Evolutionary conservation across 35 echinoderm and acorn worm genomes (phyloP), one percentile per base, ranked within the genome.

Genomic region (Ptychodera flava): DNA sequence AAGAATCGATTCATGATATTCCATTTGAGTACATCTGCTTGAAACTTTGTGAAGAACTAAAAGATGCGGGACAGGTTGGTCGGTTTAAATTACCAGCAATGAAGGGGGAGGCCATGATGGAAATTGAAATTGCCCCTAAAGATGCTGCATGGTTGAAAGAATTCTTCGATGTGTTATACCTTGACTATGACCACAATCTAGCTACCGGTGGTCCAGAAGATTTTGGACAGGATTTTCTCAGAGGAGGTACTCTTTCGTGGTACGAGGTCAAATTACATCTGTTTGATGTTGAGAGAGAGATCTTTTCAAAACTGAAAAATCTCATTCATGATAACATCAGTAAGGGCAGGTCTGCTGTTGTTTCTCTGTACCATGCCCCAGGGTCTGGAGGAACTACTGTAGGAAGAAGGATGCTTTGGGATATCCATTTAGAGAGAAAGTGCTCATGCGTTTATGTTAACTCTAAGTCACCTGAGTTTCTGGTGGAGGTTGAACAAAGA

Each of bases 381-480:
- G 83, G 83, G 16, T 82, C 76, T 36, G 89, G 89, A 0, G 89
- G 89, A 78, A 90, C 89, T 2, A 90, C 89, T 38, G 79, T 90
- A 36, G 37, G 52, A 0, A 84, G 89, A 37, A 78, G 89, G 45
- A n/a, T 85, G 16, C 79, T 90, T 0, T 90, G 89, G 89, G 89
- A 90, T 85, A 75, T 85, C 16, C 89, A 90, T 80, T 28, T 81
- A 1, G 2, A 12, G 1, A 14, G 38, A 0, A 28, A 77, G 27
- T 64, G 77, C 32, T 83, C 89, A 1, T 90, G 89, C 85, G 89
- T 85, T 16, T 85, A 30, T 80, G 29, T n/a, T n/a, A n/a, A n/a
- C n/a, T n/a, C 45, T 0, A 80, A 35, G 33, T 34, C 83, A 36
- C 35, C 31, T 16, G 31, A 81, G n/a, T 34, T 77, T 37, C 37